These are phyloP conservation scores for Chaetodon auriga DNA, from an alignment of 2,113 vertebrate genomes.

Conservation along the genomic window DNA sequence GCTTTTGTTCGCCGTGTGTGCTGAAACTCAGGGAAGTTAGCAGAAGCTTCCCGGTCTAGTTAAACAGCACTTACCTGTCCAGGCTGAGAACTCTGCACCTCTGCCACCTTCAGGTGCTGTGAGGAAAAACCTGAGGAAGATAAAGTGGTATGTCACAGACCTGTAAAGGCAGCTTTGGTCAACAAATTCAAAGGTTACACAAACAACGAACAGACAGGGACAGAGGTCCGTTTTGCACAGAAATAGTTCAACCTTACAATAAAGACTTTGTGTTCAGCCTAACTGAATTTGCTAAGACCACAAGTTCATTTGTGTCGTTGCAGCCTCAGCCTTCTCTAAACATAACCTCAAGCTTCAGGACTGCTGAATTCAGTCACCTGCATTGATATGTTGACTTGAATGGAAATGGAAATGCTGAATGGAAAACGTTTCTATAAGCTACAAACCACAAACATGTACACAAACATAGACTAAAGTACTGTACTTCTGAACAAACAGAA, in stretches of 20 bases:
- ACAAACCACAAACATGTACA: background rate
- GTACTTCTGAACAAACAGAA: background rate
- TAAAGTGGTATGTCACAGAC: conserved; percentile 5
- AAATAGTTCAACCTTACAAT: background rate
- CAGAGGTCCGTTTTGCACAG: conserved; percentile 11
- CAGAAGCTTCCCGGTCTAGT: background rate
- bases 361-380: no score
- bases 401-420: no score
- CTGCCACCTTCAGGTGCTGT: conserved; percentile 26
- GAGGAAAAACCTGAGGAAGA: conserved; percentile 12
- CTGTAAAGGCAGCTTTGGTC: conserved; percentile 10
- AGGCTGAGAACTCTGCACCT: background rate
- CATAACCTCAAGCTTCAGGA: no score
- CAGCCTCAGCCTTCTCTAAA: no score
- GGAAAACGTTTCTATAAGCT: no score
- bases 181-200: conserved; percentile 60
- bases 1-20: background rate
- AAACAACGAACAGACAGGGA: conserved; percentile 28
- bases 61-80: conserved; percentile 10
- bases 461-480: background rate
- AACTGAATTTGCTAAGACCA: background rate
- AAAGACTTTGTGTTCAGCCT: background rate
- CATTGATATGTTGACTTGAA: no score
- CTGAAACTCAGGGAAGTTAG: conserved; percentile 4
- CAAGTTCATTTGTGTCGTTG: background rate